These are phyloP conservation scores for Chlamydotis undulata DNA, from an alignment of 2,113 vertebrate genomes.

Conservation along the genomic window DNA sequence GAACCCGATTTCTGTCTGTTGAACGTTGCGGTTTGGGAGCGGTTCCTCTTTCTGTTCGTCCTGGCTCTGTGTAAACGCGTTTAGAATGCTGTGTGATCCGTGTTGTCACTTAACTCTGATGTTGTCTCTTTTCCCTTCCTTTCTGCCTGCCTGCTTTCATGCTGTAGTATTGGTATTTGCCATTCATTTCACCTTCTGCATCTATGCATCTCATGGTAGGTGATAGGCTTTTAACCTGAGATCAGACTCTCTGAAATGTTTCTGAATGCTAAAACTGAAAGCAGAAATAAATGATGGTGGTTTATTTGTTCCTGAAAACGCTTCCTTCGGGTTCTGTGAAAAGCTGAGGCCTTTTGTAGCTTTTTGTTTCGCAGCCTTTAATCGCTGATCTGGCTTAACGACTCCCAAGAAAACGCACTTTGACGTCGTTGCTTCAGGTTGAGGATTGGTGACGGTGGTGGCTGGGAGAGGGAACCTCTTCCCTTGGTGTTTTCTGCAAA, in stretches of 20 bases:
- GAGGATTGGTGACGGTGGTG: not conserved
- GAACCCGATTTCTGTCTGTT: not conserved
- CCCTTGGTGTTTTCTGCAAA: not conserved
- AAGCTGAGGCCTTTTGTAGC: not conserved
- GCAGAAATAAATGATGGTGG: not conserved
- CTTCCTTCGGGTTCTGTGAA: not conserved
- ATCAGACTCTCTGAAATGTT: constrained; percentile 41
- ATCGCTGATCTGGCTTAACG: not conserved
- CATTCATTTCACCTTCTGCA: constrained; percentile 80
- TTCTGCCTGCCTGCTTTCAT: constrained; percentile 75
- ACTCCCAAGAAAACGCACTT: not conserved
- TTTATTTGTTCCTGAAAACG: not conserved
- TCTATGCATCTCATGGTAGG: constrained; percentile 80
- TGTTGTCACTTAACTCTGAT: constrained; percentile 69
- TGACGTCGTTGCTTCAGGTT: not conserved
- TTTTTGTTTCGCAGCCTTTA: not conserved
- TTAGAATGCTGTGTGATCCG: not conserved
- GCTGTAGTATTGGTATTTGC: constrained; percentile 79
- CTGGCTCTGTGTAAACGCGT: constrained; percentile 1
- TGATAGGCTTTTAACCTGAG: constrained; percentile 67
- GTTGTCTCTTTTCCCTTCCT: constrained; percentile 69
- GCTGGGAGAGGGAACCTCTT: not conserved
- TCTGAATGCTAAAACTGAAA: constrained; percentile 54
- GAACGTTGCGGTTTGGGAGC: not conserved
- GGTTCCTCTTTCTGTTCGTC: not conserved